A percentile compares a stretch with the other conserved stretches of the same genome.
Evolutionary conservation across 2,113 vertebrate species (phyloP).

Genomic region (Orientallactaga bullata): DNA sequence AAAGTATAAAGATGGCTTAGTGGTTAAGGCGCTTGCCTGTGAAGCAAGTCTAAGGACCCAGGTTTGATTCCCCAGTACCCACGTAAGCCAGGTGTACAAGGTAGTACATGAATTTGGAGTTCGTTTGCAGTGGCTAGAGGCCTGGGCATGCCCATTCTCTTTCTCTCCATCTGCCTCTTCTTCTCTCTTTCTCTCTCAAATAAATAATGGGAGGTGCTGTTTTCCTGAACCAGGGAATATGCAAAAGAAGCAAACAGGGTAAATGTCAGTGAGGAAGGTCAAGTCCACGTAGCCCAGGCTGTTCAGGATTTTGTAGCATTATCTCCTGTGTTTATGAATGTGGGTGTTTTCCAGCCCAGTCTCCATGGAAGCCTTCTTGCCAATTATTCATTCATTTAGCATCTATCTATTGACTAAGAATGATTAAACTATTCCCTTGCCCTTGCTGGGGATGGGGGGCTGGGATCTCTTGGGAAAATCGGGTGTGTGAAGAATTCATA

Average conservation of each 20-base stretch:
- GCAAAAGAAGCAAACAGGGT: not conserved
- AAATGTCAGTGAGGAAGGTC: not conserved
- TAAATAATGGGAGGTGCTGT: no score
- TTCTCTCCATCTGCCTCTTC: no score
- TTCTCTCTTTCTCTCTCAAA: no score
- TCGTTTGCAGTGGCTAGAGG: no score
- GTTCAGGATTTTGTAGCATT: not conserved
- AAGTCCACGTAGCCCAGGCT: not conserved
- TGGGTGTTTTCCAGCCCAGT: not conserved
- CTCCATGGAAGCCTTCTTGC: not conserved
- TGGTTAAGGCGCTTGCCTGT: no score
- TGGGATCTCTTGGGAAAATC: not conserved
- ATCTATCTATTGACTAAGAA: conserved; percentile 13
- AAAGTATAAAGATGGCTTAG: not conserved
- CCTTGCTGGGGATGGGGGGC: not conserved
- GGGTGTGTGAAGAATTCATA: conserved; percentile 12
- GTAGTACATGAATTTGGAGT: no score
- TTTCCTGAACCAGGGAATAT: not conserved
- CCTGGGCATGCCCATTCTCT: no score
- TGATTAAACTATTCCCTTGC: not conserved
- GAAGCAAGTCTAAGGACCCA: no score
- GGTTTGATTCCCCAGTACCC: no score
- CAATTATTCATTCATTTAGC: not conserved
- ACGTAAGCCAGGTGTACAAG: no score
- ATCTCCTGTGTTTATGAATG: not conserved